Base-by-base conservation (phyloP, 2,888 invertebrate species). In the Drosophila testacea region DNA sequence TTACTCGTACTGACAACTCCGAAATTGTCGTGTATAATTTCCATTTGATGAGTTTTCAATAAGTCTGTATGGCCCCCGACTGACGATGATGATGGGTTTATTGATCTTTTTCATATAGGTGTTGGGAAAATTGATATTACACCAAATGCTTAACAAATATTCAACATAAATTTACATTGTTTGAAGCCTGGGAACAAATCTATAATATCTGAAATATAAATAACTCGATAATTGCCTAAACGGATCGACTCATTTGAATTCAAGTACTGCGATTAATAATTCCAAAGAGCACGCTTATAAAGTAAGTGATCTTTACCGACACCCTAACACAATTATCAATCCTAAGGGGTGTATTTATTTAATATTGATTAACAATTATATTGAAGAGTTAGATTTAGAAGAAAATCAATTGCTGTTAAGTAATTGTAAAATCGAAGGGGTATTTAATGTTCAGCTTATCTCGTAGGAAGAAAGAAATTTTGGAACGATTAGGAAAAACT, bases 1-100 rank as follows among this genome's bases (percentile, higher is more conserved):
- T 44, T 42, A 13, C 34, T 36, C 16, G 7, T 64, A 54, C 70
- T 41, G 46, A 67, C 62, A 84, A 28, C 22, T 42, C 55, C 4
- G 13, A 70, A 59, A 57, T 63, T 50, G 64, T 51, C 67, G 61
- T 73, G 69, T 69, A 89, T 84, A 89, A 84, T 84, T 89, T 89
- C 67, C 56, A 79, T 83, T 89, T 87, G 89, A 84, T 87, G 88
- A 69, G 67, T 81, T 73, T 87, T 78, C 73, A 83, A 88, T 83
- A 73, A 59, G 60, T 42, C 47, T 63, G 59, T 16, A 16, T 16
- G 16, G 16, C 16, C 16, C 16, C 16, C 16, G 16, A 16, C 16
- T 16, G 16, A 16, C 16, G 16, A 16, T 16, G 16, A 16, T 16
- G 44, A 55, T 85, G 79, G 74, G 89, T 79, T 89, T 84, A 81